These are phyloP conservation scores for Brachypalpus laphriformis DNA, from an alignment of 2,888 invertebrate species.

Conservation along the genomic window DNA sequence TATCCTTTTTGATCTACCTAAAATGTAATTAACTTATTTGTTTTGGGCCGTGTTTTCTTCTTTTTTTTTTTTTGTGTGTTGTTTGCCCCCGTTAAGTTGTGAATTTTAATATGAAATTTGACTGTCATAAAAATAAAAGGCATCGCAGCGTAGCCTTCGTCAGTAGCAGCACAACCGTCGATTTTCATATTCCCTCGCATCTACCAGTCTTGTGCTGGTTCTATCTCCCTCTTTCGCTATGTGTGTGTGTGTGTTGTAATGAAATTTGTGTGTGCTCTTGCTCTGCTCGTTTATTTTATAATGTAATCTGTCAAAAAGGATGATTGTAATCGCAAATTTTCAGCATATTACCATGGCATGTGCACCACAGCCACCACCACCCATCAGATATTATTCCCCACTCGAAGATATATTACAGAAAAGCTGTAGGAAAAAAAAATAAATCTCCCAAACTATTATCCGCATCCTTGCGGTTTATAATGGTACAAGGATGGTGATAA, in stretches of 20 bases:
- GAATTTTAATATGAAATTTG: constrained; percentile 63
- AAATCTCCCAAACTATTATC: constrained; percentile 56
- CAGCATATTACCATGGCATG: constrained; percentile 68
- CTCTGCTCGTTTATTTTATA: constrained; percentile 62
- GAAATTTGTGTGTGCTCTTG: constrained; percentile 29
- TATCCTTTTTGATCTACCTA: constrained; percentile 37
- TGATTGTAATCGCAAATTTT: constrained; percentile 73
- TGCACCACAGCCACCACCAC: constrained; percentile 25
- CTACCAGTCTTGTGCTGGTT: too few relatives aligned
- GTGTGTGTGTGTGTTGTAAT: constrained; percentile 19
- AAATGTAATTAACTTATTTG: constrained; percentile 58
- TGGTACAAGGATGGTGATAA: constrained; percentile 48
- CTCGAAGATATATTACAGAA: constrained; percentile 57
- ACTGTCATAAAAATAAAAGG: constrained; percentile 52
- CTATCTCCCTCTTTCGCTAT: background rate
- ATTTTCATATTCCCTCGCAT: background rate
- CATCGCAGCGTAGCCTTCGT: background rate
- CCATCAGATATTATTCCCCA: constrained; percentile 51
- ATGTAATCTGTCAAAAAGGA: constrained; percentile 73
- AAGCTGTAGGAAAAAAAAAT: constrained; percentile 11
- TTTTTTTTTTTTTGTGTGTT: background rate
- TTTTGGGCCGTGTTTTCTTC: constrained; percentile 8
- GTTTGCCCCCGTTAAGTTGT: constrained; percentile 5
- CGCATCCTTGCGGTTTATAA: constrained; percentile 73
- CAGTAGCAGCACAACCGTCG: background rate